Conservation (phyloP, 1,140 invertebrate species). For the Pseudomyrmex gracilis region DNA sequence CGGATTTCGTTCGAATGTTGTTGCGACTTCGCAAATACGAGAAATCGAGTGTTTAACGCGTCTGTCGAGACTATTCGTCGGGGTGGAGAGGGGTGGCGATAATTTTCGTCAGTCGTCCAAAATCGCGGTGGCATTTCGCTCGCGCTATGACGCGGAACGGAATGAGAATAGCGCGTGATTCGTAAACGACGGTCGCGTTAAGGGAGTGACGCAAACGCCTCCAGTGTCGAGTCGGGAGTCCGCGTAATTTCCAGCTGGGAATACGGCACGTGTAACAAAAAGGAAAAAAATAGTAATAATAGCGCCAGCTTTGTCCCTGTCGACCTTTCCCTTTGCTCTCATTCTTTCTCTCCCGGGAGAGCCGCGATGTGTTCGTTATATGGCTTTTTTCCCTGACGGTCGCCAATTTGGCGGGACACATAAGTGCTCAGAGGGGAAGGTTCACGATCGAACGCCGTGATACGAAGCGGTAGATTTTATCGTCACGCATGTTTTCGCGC, state of each 20-base stretch:
- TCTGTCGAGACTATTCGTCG: slow-evolving; percentile 59
- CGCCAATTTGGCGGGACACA: slow-evolving; percentile 61
- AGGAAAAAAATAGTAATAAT: slow-evolving; percentile 65
- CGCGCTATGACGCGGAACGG: slow-evolving; percentile 40
- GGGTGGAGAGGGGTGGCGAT: neutral
- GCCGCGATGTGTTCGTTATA: slow-evolving; percentile 45
- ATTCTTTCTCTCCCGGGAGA: slow-evolving; percentile 14
- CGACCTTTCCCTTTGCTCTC: slow-evolving; percentile 40
- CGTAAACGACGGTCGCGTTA: slow-evolving; percentile 43
- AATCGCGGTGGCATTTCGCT: slow-evolving; percentile 49
- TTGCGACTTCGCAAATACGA: slow-evolving; percentile 46
- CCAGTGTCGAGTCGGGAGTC: slow-evolving; percentile 16
- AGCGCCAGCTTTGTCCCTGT: slow-evolving; percentile 67
- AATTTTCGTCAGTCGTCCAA: slow-evolving; percentile 58
- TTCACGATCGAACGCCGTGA: slow-evolving; percentile 65
- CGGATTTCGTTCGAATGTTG: slow-evolving; percentile 18
- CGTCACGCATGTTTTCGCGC: slow-evolving; percentile 66
- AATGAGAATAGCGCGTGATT: slow-evolving; percentile 31
- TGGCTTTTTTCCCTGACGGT: slow-evolving; percentile 43
- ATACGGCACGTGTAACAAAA: slow-evolving; percentile 65
- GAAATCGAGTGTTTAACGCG: slow-evolving; percentile 58
- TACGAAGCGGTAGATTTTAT: slow-evolving; percentile 70
- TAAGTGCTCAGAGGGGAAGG: slow-evolving; percentile 44
- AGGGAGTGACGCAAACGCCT: slow-evolving; percentile 34
- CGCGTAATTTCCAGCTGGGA: slow-evolving; percentile 69